Base-by-base conservation (phyloP, 2,113 vertebrate genomes). In the Eudyptes chrysolophus region DNA sequence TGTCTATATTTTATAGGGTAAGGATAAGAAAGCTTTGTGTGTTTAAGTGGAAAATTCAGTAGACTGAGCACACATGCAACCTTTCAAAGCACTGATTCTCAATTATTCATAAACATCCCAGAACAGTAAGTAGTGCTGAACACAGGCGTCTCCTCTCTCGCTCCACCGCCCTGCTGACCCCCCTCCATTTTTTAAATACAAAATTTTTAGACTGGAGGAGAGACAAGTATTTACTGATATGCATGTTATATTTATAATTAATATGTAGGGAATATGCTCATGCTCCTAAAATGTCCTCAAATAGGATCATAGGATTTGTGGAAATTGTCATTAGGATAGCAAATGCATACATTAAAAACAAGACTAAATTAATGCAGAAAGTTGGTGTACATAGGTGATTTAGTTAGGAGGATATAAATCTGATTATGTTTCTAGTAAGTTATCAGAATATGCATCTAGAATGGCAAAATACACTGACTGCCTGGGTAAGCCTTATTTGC, bases 321-420 rank as follows among this genome's bases (percentile, higher is more conserved):
- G 51, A 76, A 82, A 87, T 40, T 19, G 20, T 74, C 58, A 65
- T 71, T 77, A 92, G 27, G 68, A 46, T 46, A 70, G 34, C 54
- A 89, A 95, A 92, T 10, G 46, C 36, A 40, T 44, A 76, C 21
- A 87, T 64, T 92, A 71, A 71, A 95, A 75, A 30, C 44, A 95
- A 75, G 52, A 40, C 44, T 61, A 71, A 65, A 95, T 89, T 84
- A 95, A 87, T 27, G 61, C 18, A 66, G 26, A 64, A 93, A 48
- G 81, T 78, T 70, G 84, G 58, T 48, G 68, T 85, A 89, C 66
- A 64, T 6, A 70, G 42, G 40, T 66, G 24, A 95, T 80, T 96
- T 74, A 76, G 57, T 82, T 84, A 86, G 58, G 48, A 82, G 30
- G 36, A 49, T 48, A 80, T 40, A 91, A 95, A 96, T 82, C 57